Evolutionary conservation across 2,797 vertebrate species (phyloP).

Genomic region (Potorous gilbertii): DNA sequence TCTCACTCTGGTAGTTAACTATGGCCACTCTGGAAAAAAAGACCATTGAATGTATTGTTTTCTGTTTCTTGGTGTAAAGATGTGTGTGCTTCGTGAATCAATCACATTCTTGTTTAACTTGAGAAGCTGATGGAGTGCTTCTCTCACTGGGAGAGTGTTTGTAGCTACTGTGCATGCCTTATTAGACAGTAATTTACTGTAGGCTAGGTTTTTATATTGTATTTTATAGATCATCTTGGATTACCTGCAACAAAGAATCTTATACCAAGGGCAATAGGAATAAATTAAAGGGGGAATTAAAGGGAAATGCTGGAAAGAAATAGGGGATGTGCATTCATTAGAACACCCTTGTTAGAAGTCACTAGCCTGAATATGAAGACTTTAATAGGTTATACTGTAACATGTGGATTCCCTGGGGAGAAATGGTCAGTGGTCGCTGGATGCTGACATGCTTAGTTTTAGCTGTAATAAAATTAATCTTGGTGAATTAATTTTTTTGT

Average conservation of each 20-base stretch:
- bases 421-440: not conserved
- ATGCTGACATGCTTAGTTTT: constrained; percentile 38
- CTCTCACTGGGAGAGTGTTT: not conserved
- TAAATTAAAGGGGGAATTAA: not conserved
- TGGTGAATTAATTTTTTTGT: not conserved
- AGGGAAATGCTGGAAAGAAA: constrained; percentile 41
- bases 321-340: not conserved
- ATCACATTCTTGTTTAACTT: constrained; percentile 4
- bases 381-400: not conserved
- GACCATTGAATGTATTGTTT: accelerated
- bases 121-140: not conserved
- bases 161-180: not conserved
- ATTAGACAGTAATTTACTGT: not conserved
- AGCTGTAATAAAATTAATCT: constrained; percentile 34
- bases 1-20: not conserved
- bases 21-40: not conserved
- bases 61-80: not conserved
- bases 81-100: not conserved
- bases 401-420: not conserved
- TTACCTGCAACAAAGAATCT: not conserved
- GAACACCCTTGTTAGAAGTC: constrained; percentile 14
- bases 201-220: not conserved
- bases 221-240: not conserved
- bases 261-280: not conserved
- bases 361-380: not conserved